A percentile compares a stretch with the other conserved stretches of the same genome.
These are phyloP conservation scores for Harpalus rufipes DNA, from an alignment of 2,888 invertebrate genomes.

Conservation along the genomic window DNA sequence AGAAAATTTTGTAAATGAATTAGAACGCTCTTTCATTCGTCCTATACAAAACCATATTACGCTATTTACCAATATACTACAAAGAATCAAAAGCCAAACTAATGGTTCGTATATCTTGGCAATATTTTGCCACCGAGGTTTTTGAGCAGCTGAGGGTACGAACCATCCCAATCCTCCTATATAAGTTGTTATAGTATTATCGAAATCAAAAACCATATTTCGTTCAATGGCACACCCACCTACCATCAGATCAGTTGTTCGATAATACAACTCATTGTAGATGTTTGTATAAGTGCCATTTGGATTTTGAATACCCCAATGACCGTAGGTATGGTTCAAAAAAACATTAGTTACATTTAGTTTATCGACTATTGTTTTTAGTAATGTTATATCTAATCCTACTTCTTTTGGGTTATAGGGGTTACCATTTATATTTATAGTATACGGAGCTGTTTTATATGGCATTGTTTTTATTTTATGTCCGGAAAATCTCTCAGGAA, in stretches of 20 bases:
- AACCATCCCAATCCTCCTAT: too few relatives aligned
- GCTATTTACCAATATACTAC: slow-evolving; percentile 9
- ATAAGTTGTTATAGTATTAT: too few relatives aligned
- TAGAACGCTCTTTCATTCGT: neutral
- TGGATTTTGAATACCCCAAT: slow-evolving; percentile 6
- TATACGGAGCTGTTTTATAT: slow-evolving; percentile 51
- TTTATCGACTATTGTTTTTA: neutral
- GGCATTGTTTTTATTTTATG: slow-evolving; percentile 67
- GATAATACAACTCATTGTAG: neutral
- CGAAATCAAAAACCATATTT: slow-evolving; percentile 8
- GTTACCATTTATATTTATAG: slow-evolving; percentile 3
- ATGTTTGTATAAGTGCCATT: slow-evolving; percentile 34
- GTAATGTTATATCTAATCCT: slow-evolving; percentile 28
- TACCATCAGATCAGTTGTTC: slow-evolving; percentile 27
- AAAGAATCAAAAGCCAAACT: neutral
- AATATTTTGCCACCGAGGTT: too few relatives aligned
- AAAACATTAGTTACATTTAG: slow-evolving; percentile 7
- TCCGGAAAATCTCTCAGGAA: slow-evolving; percentile 29
- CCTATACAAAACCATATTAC: slow-evolving; percentile 7
- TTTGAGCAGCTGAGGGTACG: too few relatives aligned
- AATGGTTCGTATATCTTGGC: too few relatives aligned
- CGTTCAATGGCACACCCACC: slow-evolving; percentile 25
- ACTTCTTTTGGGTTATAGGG: neutral
- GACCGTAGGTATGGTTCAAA: neutral
- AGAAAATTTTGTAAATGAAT: slow-evolving; percentile 11